A percentile compares a stretch with the other conserved stretches of the same genome.
These are phyloP conservation scores for Cryptus armator DNA, from an alignment of 2,888 invertebrate genomes.

Conservation along the genomic window DNA sequence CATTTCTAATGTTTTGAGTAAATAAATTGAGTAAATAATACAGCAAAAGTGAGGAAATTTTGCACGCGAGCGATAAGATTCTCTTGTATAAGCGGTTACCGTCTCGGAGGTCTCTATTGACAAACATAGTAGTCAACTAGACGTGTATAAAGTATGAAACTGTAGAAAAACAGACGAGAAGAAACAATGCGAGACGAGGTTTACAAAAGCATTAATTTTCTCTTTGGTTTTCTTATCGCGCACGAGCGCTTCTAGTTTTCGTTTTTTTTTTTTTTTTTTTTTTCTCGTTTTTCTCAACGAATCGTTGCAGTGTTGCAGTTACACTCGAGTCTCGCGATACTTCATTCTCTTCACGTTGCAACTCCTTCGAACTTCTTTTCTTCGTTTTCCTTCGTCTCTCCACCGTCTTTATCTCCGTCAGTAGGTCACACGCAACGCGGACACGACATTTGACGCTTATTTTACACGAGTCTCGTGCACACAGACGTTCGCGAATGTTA, in stretches of 20 bases:
- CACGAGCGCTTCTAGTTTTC: background rate
- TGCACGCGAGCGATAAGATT: constrained; percentile 20
- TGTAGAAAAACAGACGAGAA: background rate
- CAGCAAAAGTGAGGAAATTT: background rate
- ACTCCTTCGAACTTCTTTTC: background rate
- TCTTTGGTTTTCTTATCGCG: background rate
- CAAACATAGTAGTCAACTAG: background rate
- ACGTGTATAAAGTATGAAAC: background rate
- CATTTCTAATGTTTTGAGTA: background rate
- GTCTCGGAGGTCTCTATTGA: background rate
- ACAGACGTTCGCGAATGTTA: constrained; percentile 18
- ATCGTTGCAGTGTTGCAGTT: background rate
- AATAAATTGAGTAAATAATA: background rate
- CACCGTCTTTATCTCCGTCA: constrained; percentile 15
- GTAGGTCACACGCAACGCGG: constrained; percentile 20
- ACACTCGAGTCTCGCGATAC: background rate
- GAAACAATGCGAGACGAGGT: background rate
- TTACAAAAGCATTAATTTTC: background rate
- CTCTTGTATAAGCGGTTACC: background rate
- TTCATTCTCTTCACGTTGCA: background rate
- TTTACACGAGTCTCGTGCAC: background rate
- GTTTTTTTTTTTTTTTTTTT: background rate
- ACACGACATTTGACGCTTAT: constrained; percentile 10
- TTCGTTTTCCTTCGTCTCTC: constrained; percentile 13
- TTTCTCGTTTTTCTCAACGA: background rate